Percentiles rank a stretch among this genome's conserved stretches.
These are phyloP conservation scores for Orthosia gracilis DNA, from an alignment of 2,888 invertebrate species.

Conservation along the genomic window DNA sequence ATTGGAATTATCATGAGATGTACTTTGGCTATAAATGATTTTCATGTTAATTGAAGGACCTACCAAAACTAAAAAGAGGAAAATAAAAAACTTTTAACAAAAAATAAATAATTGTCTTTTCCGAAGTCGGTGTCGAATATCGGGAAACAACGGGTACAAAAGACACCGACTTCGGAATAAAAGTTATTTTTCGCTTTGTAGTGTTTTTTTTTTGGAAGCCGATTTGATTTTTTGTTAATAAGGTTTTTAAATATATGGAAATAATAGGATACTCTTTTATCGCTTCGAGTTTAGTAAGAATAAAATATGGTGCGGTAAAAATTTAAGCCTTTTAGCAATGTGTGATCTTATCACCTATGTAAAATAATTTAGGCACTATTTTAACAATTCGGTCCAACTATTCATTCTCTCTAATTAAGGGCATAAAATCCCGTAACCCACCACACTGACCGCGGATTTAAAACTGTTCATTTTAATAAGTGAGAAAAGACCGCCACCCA, in stretches of 20 bases:
- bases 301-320: neutral
- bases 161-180: too few species aligned
- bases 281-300: neutral
- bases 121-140: too few species aligned
- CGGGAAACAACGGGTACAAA: too few species aligned
- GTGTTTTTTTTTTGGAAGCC: too few species aligned
- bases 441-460: constrained; percentile 16
- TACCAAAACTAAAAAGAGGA: too few species aligned
- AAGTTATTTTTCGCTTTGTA: too few species aligned
- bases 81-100: too few species aligned
- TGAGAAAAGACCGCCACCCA: constrained; percentile 20
- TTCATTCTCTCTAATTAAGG: neutral
- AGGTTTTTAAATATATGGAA: neutral
- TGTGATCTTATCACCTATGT: neutral
- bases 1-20: too few species aligned
- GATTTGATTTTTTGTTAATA: too few species aligned
- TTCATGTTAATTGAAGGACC: too few species aligned
- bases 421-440: neutral
- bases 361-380: constrained; percentile 6
- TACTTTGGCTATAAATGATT: too few species aligned
- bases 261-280: neutral
- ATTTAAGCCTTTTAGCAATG: neutral
- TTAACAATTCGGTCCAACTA: neutral
- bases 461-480: constrained; percentile 35
- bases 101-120: too few species aligned